phyloP scores from a whole-genome alignment of 2,888 invertebrate species.

The Argyresthia goedartella region DNA sequence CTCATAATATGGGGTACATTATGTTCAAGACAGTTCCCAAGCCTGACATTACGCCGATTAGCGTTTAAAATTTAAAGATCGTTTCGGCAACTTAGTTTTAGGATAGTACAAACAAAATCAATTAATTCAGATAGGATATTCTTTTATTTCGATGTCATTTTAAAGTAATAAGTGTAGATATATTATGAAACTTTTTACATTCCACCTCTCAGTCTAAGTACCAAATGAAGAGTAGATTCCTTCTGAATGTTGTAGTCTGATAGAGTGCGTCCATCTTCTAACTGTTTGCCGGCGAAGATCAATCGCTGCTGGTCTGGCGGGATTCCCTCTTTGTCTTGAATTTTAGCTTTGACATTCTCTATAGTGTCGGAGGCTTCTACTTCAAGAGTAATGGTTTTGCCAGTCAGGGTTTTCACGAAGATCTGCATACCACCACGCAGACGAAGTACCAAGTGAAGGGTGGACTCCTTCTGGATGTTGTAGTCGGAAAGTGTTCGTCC shows the following conservation, averaged over 20 bases:
- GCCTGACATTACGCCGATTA: no score
- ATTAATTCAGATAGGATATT: no score
- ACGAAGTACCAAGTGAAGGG: conserved; percentile 19
- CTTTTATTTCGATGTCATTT: no score
- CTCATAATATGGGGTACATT: no score
- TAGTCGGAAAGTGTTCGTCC: conserved; percentile 15
- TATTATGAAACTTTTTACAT: background rate
- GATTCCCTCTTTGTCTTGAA: conserved; percentile 73
- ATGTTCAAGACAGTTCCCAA: no score
- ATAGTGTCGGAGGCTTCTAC: conserved; percentile 94
- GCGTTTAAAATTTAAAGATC: no score
- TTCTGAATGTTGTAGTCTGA: conserved; percentile 8
- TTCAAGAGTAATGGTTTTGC: conserved; percentile 80
- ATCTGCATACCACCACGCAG: conserved; percentile 58
- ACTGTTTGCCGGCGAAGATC: conserved; percentile 88
- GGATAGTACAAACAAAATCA: no score
- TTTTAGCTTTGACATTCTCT: conserved; percentile 95
- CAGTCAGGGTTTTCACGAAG: conserved; percentile 1
- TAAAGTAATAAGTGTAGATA: no score
- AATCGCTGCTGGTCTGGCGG: conserved; percentile 42
- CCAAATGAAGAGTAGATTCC: conserved; percentile 7
- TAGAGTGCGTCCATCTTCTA: conserved; percentile 6
- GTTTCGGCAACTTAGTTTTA: no score
- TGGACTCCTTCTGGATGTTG: conserved; percentile 15
- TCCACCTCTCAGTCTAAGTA: conserved; percentile 6